These are phyloP conservation scores for Euproctis similis DNA, from an alignment of 2,888 invertebrate genomes.

Conservation along the genomic window DNA sequence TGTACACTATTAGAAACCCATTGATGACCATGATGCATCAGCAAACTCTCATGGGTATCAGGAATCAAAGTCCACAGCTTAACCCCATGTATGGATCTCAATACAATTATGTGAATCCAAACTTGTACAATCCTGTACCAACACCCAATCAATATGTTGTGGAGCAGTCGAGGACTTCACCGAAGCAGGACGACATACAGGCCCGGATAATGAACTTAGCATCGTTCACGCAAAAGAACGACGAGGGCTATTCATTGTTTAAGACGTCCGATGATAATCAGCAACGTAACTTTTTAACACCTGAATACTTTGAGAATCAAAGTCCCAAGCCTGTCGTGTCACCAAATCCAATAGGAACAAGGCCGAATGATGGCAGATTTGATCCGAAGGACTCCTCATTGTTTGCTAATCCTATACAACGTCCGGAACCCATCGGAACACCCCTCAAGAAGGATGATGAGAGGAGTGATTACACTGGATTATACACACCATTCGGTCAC, in stretches of 20 bases:
- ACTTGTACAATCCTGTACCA: conserved; percentile 33
- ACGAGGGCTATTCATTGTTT: conserved; percentile 65
- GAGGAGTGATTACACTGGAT: conserved; percentile 17
- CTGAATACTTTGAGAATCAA: conserved; percentile 46
- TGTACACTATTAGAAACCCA: conserved; percentile 90
- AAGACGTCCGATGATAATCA: conserved; percentile 48
- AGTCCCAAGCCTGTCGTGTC: conserved; percentile 51
- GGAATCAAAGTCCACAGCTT: conserved; percentile 33
- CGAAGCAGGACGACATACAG: conserved; percentile 49
- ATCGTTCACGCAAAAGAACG: conserved; percentile 63
- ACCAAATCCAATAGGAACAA: conserved; percentile 61
- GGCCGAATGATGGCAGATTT: conserved; percentile 39
- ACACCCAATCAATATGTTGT: conserved; percentile 24
- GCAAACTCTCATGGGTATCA: conserved; percentile 47
- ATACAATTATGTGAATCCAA: conserved; percentile 50
- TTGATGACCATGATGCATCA: conserved; percentile 74
- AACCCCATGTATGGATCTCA: conserved; percentile 39
- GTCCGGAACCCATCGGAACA: conserved; percentile 54
- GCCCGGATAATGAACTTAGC: conserved; percentile 56
- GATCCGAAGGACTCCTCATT: conserved; percentile 43
- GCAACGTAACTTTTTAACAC: conserved; percentile 44
- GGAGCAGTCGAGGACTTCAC: conserved; percentile 26
- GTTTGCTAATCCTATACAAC: conserved; percentile 45
- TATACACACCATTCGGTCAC: conserved; percentile 58
- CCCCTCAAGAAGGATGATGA: conserved; percentile 25